phyloP scores from a whole-genome alignment of 35 echinoderm and acorn worm genomes.

The Heliocidaris tuberculata region DNA sequence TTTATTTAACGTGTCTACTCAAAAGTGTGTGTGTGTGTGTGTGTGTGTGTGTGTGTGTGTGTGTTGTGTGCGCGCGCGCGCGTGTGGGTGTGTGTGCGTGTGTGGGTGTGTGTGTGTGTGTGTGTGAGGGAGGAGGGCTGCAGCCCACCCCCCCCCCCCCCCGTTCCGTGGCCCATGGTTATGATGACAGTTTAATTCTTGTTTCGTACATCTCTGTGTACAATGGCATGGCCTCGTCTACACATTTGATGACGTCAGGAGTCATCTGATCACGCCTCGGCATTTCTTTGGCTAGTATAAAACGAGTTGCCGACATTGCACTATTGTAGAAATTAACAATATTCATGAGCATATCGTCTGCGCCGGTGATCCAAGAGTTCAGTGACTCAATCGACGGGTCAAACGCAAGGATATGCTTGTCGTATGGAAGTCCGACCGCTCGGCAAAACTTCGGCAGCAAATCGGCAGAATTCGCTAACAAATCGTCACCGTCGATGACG shows the following conservation, averaged over 20 bases:
- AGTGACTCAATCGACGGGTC: neutral
- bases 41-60: too few relatives aligned
- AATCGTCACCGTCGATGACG: constrained; percentile 34
- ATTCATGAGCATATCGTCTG: neutral
- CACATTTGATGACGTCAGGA: constrained; percentile 51
- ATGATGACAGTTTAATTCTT: constrained; percentile 45
- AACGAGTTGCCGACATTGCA: neutral
- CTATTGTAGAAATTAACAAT: neutral
- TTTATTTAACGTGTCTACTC: too few relatives aligned
- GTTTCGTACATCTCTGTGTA: constrained; percentile 55
- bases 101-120: too few relatives aligned
- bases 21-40: too few relatives aligned
- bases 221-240: neutral
- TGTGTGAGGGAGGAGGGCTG: too few relatives aligned
- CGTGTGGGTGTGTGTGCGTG: too few relatives aligned
- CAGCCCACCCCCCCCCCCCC: too few relatives aligned
- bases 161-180: too few relatives aligned
- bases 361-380: neutral
- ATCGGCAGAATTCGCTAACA: neutral
- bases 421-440: constrained; percentile 8
- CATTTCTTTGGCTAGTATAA: neutral
- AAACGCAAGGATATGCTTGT: neutral
- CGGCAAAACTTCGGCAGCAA: constrained; percentile 19
- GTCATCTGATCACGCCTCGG: constrained; percentile 16
- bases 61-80: too few relatives aligned